These are phyloP conservation scores for Alethe diademata DNA, from an alignment of 2,113 vertebrate species.

Conservation along the genomic window DNA sequence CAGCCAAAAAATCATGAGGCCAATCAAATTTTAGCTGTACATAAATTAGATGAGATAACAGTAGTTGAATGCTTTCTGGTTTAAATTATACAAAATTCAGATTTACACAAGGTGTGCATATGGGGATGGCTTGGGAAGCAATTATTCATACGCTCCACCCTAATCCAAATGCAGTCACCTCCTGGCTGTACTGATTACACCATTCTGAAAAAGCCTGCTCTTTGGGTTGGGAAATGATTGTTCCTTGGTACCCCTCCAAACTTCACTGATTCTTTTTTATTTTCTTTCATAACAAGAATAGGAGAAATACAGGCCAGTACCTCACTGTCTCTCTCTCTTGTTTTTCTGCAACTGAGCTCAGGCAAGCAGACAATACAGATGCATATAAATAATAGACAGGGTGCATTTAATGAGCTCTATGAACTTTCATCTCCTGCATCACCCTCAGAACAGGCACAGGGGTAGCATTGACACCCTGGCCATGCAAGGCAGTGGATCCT, in stretches of 20 bases:
- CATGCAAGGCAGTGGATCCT: neutral
- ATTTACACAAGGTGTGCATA: constrained; percentile 56
- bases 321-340: neutral
- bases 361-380: neutral
- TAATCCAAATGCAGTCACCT: constrained; percentile 43
- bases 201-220: constrained; percentile 25
- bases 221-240: constrained; percentile 3
- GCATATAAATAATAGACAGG: neutral
- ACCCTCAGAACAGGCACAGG: neutral
- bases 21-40: constrained; percentile 57
- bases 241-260: constrained; percentile 49
- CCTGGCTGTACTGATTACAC: constrained; percentile 21
- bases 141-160: constrained; percentile 44
- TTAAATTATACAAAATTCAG: constrained; percentile 47
- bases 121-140: constrained; percentile 46
- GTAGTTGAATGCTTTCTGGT: constrained; percentile 49
- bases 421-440: neutral
- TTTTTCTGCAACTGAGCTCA: neutral
- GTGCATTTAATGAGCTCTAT: neutral
- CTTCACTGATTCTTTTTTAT: neutral
- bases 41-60: constrained; percentile 66
- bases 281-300: neutral
- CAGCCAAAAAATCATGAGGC: constrained; percentile 63
- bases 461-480: neutral
- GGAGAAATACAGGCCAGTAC: neutral